phyloP scores from a whole-genome alignment of 1,140 invertebrate species.

The Rhynchophorus ferrugineus region DNA sequence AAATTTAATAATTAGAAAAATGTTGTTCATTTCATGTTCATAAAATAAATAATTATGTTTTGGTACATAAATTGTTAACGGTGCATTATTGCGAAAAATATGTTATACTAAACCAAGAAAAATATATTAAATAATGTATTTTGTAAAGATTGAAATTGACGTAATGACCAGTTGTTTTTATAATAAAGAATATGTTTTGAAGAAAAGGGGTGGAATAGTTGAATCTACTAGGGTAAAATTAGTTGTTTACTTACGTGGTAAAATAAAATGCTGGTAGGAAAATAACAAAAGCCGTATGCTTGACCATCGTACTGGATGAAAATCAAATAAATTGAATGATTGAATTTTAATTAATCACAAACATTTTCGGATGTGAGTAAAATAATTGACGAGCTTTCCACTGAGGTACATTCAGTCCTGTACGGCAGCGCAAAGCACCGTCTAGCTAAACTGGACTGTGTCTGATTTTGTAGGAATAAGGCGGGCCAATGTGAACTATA shows the following conservation, averaged over 20 bases:
- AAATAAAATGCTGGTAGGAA: conserved; percentile 12
- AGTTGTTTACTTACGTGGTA: conserved; percentile 18
- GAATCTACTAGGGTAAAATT: neutral
- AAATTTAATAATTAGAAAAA: too few species aligned
- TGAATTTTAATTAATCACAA: conserved; percentile 10
- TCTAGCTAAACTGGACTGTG: conserved; percentile 15
- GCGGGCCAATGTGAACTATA: neutral
- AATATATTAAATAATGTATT: too few species aligned
- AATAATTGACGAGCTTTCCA: conserved; percentile 9
- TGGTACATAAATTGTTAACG: too few species aligned
- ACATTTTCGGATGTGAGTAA: conserved; percentile 11
- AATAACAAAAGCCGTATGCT: conserved; percentile 6
- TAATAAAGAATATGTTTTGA: neutral
- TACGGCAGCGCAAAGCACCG: conserved; percentile 5
- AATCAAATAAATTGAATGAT: conserved; percentile 4
- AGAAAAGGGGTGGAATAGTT: neutral
- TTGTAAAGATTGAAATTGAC: too few species aligned
- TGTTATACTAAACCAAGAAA: too few species aligned
- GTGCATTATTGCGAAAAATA: too few species aligned
- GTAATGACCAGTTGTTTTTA: too few species aligned
- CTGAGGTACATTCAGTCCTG: conserved; percentile 14
- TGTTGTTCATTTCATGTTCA: too few species aligned
- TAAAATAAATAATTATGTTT: too few species aligned
- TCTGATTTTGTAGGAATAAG: conserved; percentile 12
- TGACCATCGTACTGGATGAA: conserved; percentile 12